Conservation (phyloP, 2,797 vertebrate genomes). For the Sebastes iracundus region DNA sequence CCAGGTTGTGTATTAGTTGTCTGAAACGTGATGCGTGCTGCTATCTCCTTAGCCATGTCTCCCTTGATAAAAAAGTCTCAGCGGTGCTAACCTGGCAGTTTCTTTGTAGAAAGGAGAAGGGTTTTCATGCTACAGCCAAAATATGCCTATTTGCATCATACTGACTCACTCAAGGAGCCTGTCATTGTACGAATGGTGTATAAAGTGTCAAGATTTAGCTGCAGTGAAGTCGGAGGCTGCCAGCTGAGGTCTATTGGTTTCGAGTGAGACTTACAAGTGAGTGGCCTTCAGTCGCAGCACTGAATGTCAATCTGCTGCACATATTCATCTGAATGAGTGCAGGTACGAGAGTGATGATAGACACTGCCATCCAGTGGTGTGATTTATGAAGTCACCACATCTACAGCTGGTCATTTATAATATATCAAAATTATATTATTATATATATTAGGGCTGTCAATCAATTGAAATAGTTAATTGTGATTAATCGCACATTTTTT, state of each 20-base stretch:
- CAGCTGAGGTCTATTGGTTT: background rate
- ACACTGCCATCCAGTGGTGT: slow-evolving; percentile 61
- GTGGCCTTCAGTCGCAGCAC: background rate
- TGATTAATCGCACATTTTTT: too few relatives aligned
- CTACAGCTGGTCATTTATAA: background rate
- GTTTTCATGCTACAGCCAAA: background rate
- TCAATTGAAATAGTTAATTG: rapidly evolving
- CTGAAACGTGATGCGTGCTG: slow-evolving; percentile 10
- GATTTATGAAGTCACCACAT: background rate
- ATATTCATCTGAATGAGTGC: background rate
- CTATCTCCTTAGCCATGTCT: slow-evolving; percentile 4
- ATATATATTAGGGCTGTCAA: too few relatives aligned
- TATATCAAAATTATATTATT: rapidly evolving
- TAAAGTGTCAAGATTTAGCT: slow-evolving; percentile 1
- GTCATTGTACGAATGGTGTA: background rate
- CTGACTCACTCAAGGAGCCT: background rate
- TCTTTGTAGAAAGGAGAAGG: background rate
- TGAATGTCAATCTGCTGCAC: slow-evolving; percentile 2
- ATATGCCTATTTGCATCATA: background rate
- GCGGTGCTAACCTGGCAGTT: background rate
- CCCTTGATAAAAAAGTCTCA: slow-evolving; percentile 2
- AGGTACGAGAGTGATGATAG: background rate
- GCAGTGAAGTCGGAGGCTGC: background rate
- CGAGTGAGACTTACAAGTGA: background rate
- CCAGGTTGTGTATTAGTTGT: background rate